Base-by-base conservation (phyloP, 1,140 invertebrate species). In the Halyomorpha halys region DNA sequence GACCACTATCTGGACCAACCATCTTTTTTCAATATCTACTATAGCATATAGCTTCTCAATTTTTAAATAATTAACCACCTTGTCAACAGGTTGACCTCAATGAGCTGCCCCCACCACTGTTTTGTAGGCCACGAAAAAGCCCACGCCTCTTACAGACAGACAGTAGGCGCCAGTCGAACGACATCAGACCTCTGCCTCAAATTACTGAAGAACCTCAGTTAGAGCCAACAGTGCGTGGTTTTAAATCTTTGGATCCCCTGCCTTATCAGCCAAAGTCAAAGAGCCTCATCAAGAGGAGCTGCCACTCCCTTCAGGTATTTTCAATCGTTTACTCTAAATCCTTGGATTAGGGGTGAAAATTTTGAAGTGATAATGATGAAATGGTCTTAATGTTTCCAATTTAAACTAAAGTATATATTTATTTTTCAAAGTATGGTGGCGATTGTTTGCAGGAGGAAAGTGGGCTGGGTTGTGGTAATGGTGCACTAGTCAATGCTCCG, bases 21-120 rank as follows among this genome's bases (percentile, higher is more conserved):
- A n/a, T n/a, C n/a, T n/a, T n/a, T n/a, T n/a, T n/a, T n/a, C n/a
- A n/a, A n/a, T 13, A 11, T 6, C 11, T 39, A 9, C 11, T 39
- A 39, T 11, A 39, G 11, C 1, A 1, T 3, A 11, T 39, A 6
- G 5, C 11, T 13, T 39, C 13, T 13, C 1, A 39, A 59, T 23
- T 4, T 27, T 21, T 56, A 2, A 56, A 56, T 18, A 5, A 25
- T 27, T 59, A 59, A 2, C 8, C 1, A 59, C 8, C 44, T 49
- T 60, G 16, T 67, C 25, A 25, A 4, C 63, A 79, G 78, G 86
- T 94, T 67, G 85, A 93, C 73, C 79, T 91, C 68, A 86, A 83
- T 72, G 87, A 93, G 74, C 75, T 90, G 71, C 78, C 80, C 19
- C 82, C 83, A 18, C 82, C 87, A 0, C 73, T 90, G 21, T 90